Evolutionary conservation across 2,797 vertebrate genomes (phyloP).

Genomic region (Corythornis leucogaster): DNA sequence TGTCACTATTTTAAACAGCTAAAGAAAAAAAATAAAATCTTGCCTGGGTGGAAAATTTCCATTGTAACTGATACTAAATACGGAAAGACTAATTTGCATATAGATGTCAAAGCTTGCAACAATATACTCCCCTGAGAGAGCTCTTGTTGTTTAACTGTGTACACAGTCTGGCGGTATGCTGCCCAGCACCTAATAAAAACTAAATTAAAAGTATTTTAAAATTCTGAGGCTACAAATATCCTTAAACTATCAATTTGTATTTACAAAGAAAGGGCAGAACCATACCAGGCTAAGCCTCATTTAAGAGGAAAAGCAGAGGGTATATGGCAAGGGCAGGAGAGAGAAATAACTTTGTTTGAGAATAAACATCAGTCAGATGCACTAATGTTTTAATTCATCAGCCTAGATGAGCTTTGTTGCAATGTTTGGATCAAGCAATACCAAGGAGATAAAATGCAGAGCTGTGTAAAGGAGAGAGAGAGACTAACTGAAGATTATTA

Average conservation of each 20-base stretch:
- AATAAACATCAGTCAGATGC: slow-evolving; percentile 54
- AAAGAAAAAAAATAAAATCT: slow-evolving; percentile 22
- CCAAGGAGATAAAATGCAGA: slow-evolving; percentile 22
- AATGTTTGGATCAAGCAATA: slow-evolving; percentile 6
- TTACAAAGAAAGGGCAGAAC: slow-evolving; percentile 39
- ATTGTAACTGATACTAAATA: slow-evolving; percentile 76
- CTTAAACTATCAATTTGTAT: slow-evolving; percentile 71
- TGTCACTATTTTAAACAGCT: slow-evolving; percentile 26
- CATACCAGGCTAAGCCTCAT: slow-evolving; percentile 15
- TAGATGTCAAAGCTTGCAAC: slow-evolving; percentile 76
- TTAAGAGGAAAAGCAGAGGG: slow-evolving; percentile 42
- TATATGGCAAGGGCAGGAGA: background rate
- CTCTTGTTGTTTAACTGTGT: slow-evolving; percentile 75
- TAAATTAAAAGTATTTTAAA: slow-evolving; percentile 77
- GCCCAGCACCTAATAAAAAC: slow-evolving; percentile 77
- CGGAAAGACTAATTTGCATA: slow-evolving; percentile 77
- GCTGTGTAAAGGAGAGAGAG: background rate
- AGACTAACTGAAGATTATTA: slow-evolving; percentile 21
- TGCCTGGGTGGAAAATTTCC: slow-evolving; percentile 76
- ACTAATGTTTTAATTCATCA: slow-evolving; percentile 56
- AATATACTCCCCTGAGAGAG: slow-evolving; percentile 74
- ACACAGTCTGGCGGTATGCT: slow-evolving; percentile 69
- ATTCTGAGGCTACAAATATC: slow-evolving; percentile 57
- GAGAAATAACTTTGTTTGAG: slow-evolving; percentile 28
- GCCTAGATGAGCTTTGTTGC: slow-evolving; percentile 34